Base-by-base conservation (phyloP, 1,140 invertebrate species). In the Bombus impatiens region DNA sequence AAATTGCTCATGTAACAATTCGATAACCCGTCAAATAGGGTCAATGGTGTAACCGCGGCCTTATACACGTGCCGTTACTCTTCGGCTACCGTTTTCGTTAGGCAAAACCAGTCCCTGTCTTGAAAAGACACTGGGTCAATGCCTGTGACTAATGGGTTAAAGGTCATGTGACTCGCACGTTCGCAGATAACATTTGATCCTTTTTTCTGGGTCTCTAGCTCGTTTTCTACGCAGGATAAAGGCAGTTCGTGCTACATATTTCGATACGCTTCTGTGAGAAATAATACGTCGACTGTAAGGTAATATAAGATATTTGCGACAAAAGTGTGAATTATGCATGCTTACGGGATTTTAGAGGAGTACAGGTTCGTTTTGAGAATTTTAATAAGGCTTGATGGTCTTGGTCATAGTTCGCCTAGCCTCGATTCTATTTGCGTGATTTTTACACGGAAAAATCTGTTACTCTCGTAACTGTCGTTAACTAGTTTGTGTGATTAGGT, bases 21-120 rank as follows among this genome's bases (percentile, higher is more conserved):
- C 85, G 89, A 82, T 80, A 79, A 79, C 40, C 80, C 86, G 57
- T 62, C 68, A 83, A 91, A 91, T 87, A 71, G 87, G 89, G 89
- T 91, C 89, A 91, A 91, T 91, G 77, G 89, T 87, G 87, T 89
- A 87, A 81, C 82, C 72, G 85, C 82, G 89, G 82, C 79, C 87
- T 75, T 78, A 59, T 78, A 57, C 87, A 40, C 87, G 89, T 89
- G 89, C 90, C 90, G 87, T 90, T 90, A 91, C 68, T 80, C 13
- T 6, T 18, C 8, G 28, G 72, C 72, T 86, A 78, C 88, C 80
- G 76, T 72, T 89, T 88, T 88, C 86, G 88, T 83, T 70, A 80
- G 59, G 77, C 71, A 59, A 86, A 89, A 90, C 86, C 88, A 90
- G 80, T 86, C 83, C 47, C 8, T 22, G 53, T 47, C 86, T 88